phyloP scores from a whole-genome alignment of 2,888 invertebrate species.

The Aproaerema taeniolella region DNA sequence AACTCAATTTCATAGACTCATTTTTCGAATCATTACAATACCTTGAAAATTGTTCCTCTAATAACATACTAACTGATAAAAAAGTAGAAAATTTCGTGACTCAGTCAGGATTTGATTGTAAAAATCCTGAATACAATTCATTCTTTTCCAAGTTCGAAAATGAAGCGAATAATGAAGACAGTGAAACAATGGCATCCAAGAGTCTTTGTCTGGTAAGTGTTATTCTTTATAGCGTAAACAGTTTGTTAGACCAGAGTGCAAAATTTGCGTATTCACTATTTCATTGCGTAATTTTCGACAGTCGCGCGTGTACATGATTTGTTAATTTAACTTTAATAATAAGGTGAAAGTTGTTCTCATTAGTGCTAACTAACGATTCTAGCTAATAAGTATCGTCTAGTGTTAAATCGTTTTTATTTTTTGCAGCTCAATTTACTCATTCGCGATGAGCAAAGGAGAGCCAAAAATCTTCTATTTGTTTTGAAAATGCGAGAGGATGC shows the following conservation, averaged over 20 bases:
- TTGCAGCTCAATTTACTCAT: constrained; percentile 72
- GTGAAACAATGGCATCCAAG: constrained; percentile 68
- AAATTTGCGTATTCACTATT: constrained; percentile 17
- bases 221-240: constrained; percentile 59
- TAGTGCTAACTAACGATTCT: not conserved
- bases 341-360: constrained; percentile 9
- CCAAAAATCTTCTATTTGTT: constrained; percentile 63
- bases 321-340: constrained; percentile 18
- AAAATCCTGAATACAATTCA: constrained; percentile 45
- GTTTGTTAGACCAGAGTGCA: constrained; percentile 22
- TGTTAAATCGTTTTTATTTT: too few species aligned
- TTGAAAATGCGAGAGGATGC: constrained; percentile 71
- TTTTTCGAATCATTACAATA: constrained; percentile 69
- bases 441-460: constrained; percentile 70
- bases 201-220: constrained; percentile 73
- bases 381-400: too few species aligned
- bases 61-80: constrained; percentile 41
- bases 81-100: constrained; percentile 44
- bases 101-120: constrained; percentile 39
- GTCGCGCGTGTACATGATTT: constrained; percentile 17
- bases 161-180: constrained; percentile 46
- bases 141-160: constrained; percentile 56
- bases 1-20: constrained; percentile 69
- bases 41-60: constrained; percentile 55
- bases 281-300: constrained; percentile 21